Conservation (phyloP, 2,888 invertebrate genomes). For the Melinaea marsaeus region DNA sequence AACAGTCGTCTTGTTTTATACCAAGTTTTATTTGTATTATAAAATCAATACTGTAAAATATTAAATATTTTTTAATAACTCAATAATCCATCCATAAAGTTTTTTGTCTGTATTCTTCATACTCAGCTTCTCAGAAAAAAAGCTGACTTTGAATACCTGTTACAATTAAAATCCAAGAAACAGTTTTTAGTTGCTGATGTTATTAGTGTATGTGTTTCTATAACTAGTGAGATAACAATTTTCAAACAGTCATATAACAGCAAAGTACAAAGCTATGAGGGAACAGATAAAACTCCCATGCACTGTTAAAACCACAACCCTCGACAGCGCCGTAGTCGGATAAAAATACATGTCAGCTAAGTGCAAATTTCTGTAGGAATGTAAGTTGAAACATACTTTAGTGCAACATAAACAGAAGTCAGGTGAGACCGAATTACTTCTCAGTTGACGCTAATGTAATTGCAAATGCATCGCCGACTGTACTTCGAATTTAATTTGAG, state of each 20-base stretch:
- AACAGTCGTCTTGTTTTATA: too few species aligned
- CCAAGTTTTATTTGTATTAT: too few species aligned
- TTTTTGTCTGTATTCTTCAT: too few species aligned
- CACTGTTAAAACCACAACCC: background rate
- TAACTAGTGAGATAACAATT: background rate
- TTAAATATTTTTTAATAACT: too few species aligned
- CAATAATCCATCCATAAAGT: too few species aligned
- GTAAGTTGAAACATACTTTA: constrained; percentile 10
- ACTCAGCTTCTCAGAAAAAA: too few species aligned
- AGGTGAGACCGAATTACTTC: constrained; percentile 17
- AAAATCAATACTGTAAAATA: too few species aligned
- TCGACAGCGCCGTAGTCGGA: background rate
- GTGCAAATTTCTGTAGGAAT: constrained; percentile 19
- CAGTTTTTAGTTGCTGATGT: too few species aligned
- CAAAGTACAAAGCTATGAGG: background rate
- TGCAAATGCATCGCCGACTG: constrained; percentile 28
- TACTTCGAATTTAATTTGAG: constrained; percentile 27
- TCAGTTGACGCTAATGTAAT: constrained; percentile 29
- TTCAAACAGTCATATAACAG: background rate
- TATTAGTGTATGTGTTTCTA: too few species aligned
- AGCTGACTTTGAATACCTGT: too few species aligned
- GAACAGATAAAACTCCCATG: background rate
- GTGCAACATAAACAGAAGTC: constrained; percentile 17
- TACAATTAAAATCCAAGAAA: too few species aligned
- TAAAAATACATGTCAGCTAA: constrained; percentile 15